Percentiles rank a stretch among this genome's conserved stretches.
Evolutionary conservation across 1,140 invertebrate genomes (phyloP).

Genomic region (Drosophila melanogaster): Release_6_plus_ISO1_MT NT_033777.3:20170001-20170500

Average conservation of each 20-base stretch:
- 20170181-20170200: conserved; percentile 49
- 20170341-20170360: conserved; percentile 50
- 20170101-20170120: conserved; percentile 41
- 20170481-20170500: neutral
- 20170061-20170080: neutral
- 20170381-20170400: conserved; percentile 45
- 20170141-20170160: conserved; percentile 46
- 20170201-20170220: conserved; percentile 65
- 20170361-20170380: conserved; percentile 71
- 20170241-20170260: neutral
- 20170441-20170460: conserved; percentile 62
- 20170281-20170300: neutral
- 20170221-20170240: conserved; percentile 16
- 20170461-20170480: conserved; percentile 13
- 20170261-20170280: no score
- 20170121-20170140: conserved; percentile 50
- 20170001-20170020: conserved; percentile 51
- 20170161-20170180: conserved; percentile 52
- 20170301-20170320: conserved; percentile 16
- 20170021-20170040: conserved; percentile 24
- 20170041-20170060: neutral
- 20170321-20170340: conserved; percentile 30
- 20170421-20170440: conserved; percentile 76
- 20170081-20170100: conserved; percentile 30
- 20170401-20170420: conserved; percentile 47